These are phyloP conservation scores for Phaenicophaeus curvirostris DNA, from an alignment of 2,797 vertebrate genomes.

Conservation along the genomic window DNA sequence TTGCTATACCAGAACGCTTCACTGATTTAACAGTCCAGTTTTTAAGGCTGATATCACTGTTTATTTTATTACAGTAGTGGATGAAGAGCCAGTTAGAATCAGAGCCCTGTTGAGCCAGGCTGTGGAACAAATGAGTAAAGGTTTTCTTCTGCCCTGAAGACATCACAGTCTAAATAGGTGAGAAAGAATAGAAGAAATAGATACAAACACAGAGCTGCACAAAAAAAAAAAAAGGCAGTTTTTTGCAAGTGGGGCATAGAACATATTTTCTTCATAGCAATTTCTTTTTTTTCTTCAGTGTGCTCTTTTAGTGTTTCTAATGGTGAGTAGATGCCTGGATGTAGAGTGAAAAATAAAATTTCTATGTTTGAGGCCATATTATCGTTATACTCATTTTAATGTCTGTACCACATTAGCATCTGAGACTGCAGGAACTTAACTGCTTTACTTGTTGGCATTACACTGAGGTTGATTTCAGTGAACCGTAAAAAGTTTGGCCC, in stretches of 20 bases:
- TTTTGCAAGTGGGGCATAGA: neutral
- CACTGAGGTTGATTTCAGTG: slow-evolving; percentile 79
- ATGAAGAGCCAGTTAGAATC: neutral
- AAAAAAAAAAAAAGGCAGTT: neutral
- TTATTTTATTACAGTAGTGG: neutral
- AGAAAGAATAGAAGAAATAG: neutral
- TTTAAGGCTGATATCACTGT: neutral
- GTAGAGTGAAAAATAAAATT: slow-evolving; percentile 8
- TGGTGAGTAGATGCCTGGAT: neutral
- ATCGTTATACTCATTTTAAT: slow-evolving; percentile 12
- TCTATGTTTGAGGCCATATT: neutral
- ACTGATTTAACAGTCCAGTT: neutral
- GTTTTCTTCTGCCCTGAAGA: neutral
- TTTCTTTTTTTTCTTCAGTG: neutral
- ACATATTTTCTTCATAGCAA: neutral
- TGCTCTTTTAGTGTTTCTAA: neutral
- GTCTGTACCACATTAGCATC: neutral
- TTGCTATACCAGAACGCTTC: neutral
- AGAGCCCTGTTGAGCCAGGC: neutral
- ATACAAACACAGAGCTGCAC: neutral
- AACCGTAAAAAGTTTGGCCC: slow-evolving; percentile 84
- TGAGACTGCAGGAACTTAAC: slow-evolving; percentile 51
- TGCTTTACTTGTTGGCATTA: slow-evolving; percentile 53
- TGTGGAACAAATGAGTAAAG: neutral
- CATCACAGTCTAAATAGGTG: neutral